These are phyloP conservation scores for Oriolus oriolus DNA, from an alignment of 2,113 vertebrate genomes.

Conservation along the genomic window DNA sequence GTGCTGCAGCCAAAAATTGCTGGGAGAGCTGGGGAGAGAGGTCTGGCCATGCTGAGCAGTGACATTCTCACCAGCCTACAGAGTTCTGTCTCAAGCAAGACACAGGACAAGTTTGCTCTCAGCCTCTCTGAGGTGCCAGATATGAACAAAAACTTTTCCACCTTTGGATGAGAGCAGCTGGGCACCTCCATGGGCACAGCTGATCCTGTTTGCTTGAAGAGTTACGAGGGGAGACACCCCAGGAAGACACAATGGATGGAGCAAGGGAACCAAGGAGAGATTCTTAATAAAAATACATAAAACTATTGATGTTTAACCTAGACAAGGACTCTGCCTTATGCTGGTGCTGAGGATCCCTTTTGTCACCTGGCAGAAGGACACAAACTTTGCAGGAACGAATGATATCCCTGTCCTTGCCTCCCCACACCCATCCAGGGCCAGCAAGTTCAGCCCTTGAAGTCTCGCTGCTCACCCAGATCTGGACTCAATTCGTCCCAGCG, in stretches of 20 bases:
- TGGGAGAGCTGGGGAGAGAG: neutral
- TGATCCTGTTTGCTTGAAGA: neutral
- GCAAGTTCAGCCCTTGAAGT: neutral
- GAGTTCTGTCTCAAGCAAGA: neutral
- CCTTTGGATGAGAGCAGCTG: neutral
- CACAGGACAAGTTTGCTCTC: neutral
- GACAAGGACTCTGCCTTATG: neutral
- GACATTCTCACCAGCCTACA: neutral
- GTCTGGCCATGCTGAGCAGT: neutral
- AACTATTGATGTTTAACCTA: neutral
- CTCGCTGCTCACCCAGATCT: neutral
- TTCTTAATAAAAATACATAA: neutral
- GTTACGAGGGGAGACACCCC: neutral
- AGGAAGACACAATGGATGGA: neutral
- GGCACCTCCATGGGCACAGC: neutral
- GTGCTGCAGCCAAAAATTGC: neutral
- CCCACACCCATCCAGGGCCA: neutral
- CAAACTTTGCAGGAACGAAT: rapidly evolving
- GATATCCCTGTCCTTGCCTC: neutral
- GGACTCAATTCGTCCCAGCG: rapidly evolving
- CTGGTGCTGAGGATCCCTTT: neutral
- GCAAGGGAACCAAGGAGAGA: neutral
- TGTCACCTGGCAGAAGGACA: neutral
- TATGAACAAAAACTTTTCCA: neutral
- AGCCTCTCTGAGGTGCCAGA: neutral